Base-by-base conservation (phyloP, 1,140 invertebrate genomes). In the Zaprionus nigranus region DNA sequence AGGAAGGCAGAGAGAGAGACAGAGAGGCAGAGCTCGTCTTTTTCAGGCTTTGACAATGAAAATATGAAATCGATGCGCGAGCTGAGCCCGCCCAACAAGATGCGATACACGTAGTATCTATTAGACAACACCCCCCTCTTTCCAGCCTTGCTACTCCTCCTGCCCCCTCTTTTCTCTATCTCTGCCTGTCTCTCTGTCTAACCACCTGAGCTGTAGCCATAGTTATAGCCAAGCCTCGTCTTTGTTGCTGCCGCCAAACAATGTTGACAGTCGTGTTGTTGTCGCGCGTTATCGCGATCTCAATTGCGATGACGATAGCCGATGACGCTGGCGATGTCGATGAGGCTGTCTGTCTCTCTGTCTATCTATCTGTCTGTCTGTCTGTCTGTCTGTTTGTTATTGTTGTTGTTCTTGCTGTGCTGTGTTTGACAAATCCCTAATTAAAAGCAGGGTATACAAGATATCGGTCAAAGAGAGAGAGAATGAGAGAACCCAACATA, bases 31-130 rank as follows among this genome's bases (percentile, higher is more conserved):
- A 57, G 9, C 30, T 11, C n/a, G 40, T n/a, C n/a, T 46, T 46
- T 17, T 74, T 70, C 65, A 46, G 53, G 46, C 59, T 81, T 88
- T 78, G 85, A 90, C 85, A 88, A 88, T 90, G 85, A 88, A 88
- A 85, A 75, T 75, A 75, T 63, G 26, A 56, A 60, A 63, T 66
- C 54, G 64, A 57, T 56, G 62, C 43, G 5, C 5, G 38, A 49
- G 60, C 24, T 30, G 40, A 24, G n/a, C 22, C 58, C 36, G 15
- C 13, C 20, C 24, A 38, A 38, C 36, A 38, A 46, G 40, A 46
- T 46, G 40, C 15, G 30, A 9, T 34, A 34, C 15, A 40, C 13
- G 15, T 15, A 40, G 13, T 46, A 17, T 17, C 40, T 17, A 5
- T 57, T 34, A 34, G 30, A 34, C 30, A 34, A 34, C 9, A 34